Evolutionary conservation across 2,888 invertebrate species (phyloP), one percentile per base, ranked within the genome.

Genomic region (Tipula unca): DNA sequence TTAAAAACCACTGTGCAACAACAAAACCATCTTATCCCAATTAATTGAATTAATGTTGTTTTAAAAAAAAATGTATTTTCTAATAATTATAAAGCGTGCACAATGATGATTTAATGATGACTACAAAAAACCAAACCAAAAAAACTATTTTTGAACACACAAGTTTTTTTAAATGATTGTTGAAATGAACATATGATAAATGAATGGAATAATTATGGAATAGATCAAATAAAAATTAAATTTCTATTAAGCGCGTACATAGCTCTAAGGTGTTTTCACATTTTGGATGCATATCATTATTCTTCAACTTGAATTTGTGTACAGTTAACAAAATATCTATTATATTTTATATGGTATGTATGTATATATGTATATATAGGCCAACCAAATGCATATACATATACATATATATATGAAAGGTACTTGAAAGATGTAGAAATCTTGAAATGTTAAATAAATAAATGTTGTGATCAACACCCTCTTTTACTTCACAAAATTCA

Each of bases 221-320:
- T 69, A 69, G 69, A 69, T 69, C 69, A 69, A 69, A 69, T 69
- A 69, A 69, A 25, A 69, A 69, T 69, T 69, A 69, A 69, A 69
- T 69, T 69, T 69, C 69, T 69, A 69, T 69, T 69, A 69, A 69
- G 69, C 69, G 20, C 69, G 69, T 25, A 69, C 10, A 69, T 69
- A 69, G 69, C 69, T 69, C 10, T 20, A 69, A 69, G 69, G 69
- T 69, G 69, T 69, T 69, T 69, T 54, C 17, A 54, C 17, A 54
- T 54, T 69, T 69, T 69, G 69, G 69, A 69, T 69, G 25, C 10
- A 69, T 69, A 69, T 69, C 69, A 69, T 69, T 69, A 69, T 14
- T 20, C 3, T 25, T 10, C 69, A 69, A 25, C 25, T 69, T 69
- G 69, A n/a, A n/a, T n/a, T 25, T 54, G 48, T 54, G 48, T 54